Base-by-base conservation (phyloP, 1,140 invertebrate species). In the Hypsibius dujardini region DNA sequence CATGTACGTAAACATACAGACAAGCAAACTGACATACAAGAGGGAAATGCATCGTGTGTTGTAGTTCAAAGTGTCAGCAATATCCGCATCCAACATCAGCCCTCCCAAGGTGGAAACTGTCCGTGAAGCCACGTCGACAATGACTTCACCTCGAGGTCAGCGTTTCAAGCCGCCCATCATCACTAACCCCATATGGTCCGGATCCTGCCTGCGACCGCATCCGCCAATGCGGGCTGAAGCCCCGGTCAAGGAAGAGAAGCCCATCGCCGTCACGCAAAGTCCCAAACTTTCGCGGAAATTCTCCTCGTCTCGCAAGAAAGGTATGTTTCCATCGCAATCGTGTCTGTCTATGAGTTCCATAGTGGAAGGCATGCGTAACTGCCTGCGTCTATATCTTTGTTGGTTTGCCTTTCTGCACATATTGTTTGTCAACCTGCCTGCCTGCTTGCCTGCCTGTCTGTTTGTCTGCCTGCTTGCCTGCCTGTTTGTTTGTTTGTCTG, bases 161-260 rank as follows among this genome's bases (percentile, higher is more conserved):
- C 12, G 45, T 12, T 67, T 67, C 70, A 50, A 72, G n/a, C 71
- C 71, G 40, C 45, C 72, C 72, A 72, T 67, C 42, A 67, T 67
- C 42, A 67, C 72, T 46, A 76, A 76, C 70, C 75, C 75, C 1
- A 71, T 73, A 69, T 90, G 88, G 88, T 87, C 84, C 76, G 84
- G 88, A 76, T 87, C 84, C 72, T 87, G 87, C 80, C 80, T 91
- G 72, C 83, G 88, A 50, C 88, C 88, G 1, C 85, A 87, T 71
- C 87, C 88, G 62, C 89, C 89, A 12, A 79, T 88, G 67, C 82
- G 88, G 74, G 88, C 88, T 59, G 85, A 86, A 75, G 81, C 86
- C 60, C 81, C 84, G 70, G 74, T 76, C 71, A 76, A 79, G 56
- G 79, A 80, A 46, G 80, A 82, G 69, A 77, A 76, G 46, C 76